Evolutionary conservation across 2,888 invertebrate genomes (phyloP), one percentile per base, ranked within the genome.

Genomic region (Tryphoninae sp.): DNA sequence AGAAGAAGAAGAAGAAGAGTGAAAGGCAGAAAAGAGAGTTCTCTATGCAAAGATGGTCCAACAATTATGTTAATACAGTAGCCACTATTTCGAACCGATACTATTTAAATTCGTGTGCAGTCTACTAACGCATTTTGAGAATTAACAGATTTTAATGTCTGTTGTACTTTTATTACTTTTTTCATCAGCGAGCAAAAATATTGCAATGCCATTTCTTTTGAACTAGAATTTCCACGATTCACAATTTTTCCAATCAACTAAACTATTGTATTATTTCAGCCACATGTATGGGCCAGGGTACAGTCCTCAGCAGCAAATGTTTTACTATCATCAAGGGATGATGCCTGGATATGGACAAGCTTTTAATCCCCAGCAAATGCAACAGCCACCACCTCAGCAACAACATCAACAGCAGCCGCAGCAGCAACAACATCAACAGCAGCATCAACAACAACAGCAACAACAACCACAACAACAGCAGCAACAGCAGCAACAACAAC

Each of bases 281-380:
- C 91, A 90, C 85, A 88, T 91, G 86, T 92, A 91, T 73, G 86
- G 87, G 42, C 88, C 88, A 84, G 90, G 90, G 4, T 92, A 90
- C 80, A 86, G 87, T 13, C 88, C 89, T 62, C 91, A 91, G 83
- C 87, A 86, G 65, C 91, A 91, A 84, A 88, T 91, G 87, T 92
- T 89, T 81, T 92, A 90, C 82, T 91, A 91, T 72, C 89, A 89
- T 84, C 90, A 90, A 82, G 86, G 88, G 58, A 89, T 90, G 87
- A 90, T 91, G 90, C 89, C 89, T 55, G 89, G 89, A 73, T 91
- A 91, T 83, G 88, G 89, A 75, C 88, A 89, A 83, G 79, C 86
- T 85, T 91, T 90, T 86, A 90, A 87, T 85, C 88, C 89, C 80
- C 90, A 90, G 85, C 90, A 90, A 65, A 87, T 87, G 62, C 88